Base-by-base conservation (phyloP, 2,797 vertebrate genomes). In the Hafferia zeledoni region DNA sequence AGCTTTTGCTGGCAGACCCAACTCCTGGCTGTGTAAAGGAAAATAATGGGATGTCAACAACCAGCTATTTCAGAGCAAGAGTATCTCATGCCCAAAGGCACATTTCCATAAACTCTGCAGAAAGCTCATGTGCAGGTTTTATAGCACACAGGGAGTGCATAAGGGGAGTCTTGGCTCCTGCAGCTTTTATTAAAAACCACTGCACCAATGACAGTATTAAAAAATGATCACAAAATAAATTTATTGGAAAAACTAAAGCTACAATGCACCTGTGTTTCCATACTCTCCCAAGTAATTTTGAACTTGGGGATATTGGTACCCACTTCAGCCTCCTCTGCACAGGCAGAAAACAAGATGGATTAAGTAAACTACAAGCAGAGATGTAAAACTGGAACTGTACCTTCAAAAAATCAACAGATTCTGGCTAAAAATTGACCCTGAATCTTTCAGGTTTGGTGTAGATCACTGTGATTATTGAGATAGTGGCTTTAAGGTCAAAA, bases 31-130 rank as follows among this genome's bases (percentile, higher is more conserved):
- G 6, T 57, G 33, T 28, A 24, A 91, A 75, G n/a, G 31, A 49
- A 65, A 96, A 96, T 31, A 80, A 86, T 41, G 52, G 81, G 67
- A 77, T 47, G 44, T 47, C 91, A 91, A 30, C 53, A 85, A 52
- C 30, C n/a, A 67, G 65, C 53, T 82, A 33, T 70, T 90, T 35
- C 78, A 63, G 56, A 88, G 84, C 69, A 85, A 24, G 3, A 27
- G 64, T 17, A n/a, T 68, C 90, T 65, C 65, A 41, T 2, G 43
- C 52, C 30, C 53, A 59, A 46, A 70, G 43, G 31, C 0, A 1
- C 67, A 69, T 72, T 85, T 67, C 56, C 82, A 55, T 64, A 55
- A 87, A 31, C 65, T 57, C 63, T 52, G 56, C 43, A 49, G 67
- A 76, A 90, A 37, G 27, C 30, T 89, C 5, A 1, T 9, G 20